These are phyloP conservation scores for Drosophila buzzatii DNA, from an alignment of 2,888 invertebrate species.

Conservation along the genomic window DNA sequence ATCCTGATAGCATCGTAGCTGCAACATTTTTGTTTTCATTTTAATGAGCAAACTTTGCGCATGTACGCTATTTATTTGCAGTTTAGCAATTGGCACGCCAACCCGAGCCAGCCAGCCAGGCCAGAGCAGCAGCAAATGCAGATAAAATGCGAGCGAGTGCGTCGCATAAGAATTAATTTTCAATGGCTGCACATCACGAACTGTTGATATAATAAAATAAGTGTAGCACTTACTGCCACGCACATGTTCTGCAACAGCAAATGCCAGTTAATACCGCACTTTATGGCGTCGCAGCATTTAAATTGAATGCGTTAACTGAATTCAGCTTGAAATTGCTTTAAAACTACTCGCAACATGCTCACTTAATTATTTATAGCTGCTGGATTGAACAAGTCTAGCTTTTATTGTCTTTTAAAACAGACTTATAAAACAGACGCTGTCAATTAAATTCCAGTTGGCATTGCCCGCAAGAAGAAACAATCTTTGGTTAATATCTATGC, in stretches of 20 bases:
- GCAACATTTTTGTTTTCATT: slow-evolving; percentile 52
- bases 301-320: background rate
- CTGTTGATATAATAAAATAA: slow-evolving; percentile 34
- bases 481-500: no score
- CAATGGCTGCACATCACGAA: slow-evolving; percentile 20
- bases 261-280: slow-evolving; percentile 4
- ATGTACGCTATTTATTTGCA: slow-evolving; percentile 64
- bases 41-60: slow-evolving; percentile 75
- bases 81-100: slow-evolving; percentile 58
- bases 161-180: slow-evolving; percentile 47
- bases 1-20: background rate
- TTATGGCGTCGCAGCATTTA: background rate
- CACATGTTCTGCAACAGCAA: slow-evolving; percentile 2
- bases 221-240: slow-evolving; percentile 1
- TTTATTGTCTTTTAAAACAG: background rate
- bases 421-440: background rate
- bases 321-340: background rate
- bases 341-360: background rate
- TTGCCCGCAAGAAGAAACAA: background rate
- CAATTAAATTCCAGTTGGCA: background rate
- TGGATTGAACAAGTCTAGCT: background rate
- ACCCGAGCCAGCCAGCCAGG: background rate
- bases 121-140: slow-evolving; percentile 21
- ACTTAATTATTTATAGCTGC: background rate
- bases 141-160: slow-evolving; percentile 39